phyloP scores from a whole-genome alignment of 30 jellyfish, hydroid and myxozoan species.

The Hydra vulgaris region DNA sequence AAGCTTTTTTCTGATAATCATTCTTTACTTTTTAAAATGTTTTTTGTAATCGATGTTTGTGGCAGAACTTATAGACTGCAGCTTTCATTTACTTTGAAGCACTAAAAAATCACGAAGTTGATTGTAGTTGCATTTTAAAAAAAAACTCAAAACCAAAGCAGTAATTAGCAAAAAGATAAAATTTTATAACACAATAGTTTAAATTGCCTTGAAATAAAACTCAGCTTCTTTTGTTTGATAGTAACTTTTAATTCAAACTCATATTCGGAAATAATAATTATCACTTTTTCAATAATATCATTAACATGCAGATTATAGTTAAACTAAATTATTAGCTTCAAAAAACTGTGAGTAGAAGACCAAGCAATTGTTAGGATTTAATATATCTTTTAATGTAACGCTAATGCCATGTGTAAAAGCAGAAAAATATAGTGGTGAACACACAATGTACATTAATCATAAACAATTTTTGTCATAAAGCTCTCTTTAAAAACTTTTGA shows the following conservation, averaged over 20 bases:
- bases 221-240: background rate
- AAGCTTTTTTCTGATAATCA: no score
- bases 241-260: background rate
- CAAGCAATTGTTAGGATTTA: background rate
- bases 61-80: background rate
- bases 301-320: background rate
- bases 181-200: background rate
- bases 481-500: background rate
- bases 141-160: no score
- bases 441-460: background rate
- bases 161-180: background rate
- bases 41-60: background rate
- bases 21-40: background rate
- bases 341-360: background rate
- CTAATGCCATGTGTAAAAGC: background rate
- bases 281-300: background rate
- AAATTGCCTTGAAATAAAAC: background rate
- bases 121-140: no score
- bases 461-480: background rate
- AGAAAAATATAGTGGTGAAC: background rate
- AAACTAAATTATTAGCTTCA: background rate
- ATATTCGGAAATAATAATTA: background rate
- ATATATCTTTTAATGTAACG: background rate
- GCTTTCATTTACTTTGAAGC: no score
- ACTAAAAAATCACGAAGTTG: no score